Conservation (phyloP, 2,113 vertebrate species). For the Brachirus orientalis region DNA sequence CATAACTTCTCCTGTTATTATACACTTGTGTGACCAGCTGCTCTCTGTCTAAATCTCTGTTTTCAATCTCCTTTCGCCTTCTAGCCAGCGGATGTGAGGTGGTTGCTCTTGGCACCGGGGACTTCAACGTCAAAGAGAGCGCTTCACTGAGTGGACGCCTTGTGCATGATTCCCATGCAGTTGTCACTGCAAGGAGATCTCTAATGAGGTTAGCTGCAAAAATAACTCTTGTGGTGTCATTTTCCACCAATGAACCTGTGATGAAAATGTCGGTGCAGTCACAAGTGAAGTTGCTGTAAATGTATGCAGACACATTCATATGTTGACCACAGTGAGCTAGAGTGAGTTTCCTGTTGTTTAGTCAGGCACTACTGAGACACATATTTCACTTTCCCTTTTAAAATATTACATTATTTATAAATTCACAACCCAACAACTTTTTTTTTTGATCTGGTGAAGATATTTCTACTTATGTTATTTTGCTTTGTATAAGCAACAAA, state of each 20-base stretch:
- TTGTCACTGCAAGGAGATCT: slow-evolving; percentile 90
- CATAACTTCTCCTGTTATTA: no score
- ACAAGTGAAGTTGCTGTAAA: neutral
- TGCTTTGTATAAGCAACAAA: no score
- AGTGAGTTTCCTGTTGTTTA: neutral
- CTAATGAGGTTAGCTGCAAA: slow-evolving; percentile 85
- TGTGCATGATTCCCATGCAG: slow-evolving; percentile 90
- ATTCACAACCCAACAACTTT: neutral
- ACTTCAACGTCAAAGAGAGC: slow-evolving; percentile 83
- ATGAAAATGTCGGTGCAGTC: neutral
- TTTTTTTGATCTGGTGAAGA: no score
- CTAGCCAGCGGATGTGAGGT: slow-evolving; percentile 82
- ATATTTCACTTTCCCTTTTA: neutral
- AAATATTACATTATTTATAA: neutral
- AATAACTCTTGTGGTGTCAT: neutral
- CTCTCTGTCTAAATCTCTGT: no score
- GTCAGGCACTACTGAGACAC: neutral
- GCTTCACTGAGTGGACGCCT: slow-evolving; percentile 81
- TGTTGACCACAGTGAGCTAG: slow-evolving; percentile 3
- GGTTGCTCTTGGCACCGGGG: slow-evolving; percentile 92
- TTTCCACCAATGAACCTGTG: neutral
- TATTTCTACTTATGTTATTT: no score
- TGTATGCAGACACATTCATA: neutral
- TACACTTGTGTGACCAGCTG: no score
- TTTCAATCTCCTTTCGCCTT: neutral